These are phyloP conservation scores for Oopsacas minuta DNA, from an alignment of 37 sponge, comb jelly and placozoan genomes.

Conservation along the genomic window DNA sequence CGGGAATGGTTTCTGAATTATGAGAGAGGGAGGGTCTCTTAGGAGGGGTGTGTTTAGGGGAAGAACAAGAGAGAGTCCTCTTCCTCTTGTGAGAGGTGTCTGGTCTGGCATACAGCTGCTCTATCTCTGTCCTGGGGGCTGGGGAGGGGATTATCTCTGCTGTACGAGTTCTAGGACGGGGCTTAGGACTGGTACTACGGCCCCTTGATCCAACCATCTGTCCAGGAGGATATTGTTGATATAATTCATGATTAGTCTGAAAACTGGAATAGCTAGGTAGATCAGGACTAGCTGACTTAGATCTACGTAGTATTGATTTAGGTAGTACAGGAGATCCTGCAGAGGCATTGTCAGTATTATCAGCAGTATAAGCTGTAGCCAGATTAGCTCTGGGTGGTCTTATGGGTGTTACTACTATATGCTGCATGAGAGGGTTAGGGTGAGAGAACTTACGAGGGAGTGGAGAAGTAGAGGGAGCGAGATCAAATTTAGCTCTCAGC, in stretches of 20 bases:
- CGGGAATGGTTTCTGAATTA: neutral
- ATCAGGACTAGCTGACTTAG: neutral
- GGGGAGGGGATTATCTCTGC: neutral
- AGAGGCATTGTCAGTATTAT: neutral
- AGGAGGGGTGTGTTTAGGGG: neutral
- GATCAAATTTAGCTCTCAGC: neutral
- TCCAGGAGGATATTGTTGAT: neutral
- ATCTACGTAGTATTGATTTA: neutral
- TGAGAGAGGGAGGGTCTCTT: neutral
- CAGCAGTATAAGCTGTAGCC: neutral
- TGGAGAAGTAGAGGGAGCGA: neutral
- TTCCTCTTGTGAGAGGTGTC: neutral
- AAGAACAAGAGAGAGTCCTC: neutral
- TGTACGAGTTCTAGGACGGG: neutral
- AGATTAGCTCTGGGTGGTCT: neutral
- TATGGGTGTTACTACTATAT: conserved; percentile 43
- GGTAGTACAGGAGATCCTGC: neutral
- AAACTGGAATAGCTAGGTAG: neutral
- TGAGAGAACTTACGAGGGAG: conserved; percentile 7
- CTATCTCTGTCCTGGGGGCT: neutral
- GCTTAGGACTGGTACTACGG: neutral
- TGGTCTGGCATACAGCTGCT: neutral
- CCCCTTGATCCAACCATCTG: neutral
- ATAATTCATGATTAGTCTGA: neutral
- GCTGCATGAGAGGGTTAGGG: conserved; percentile 78